phyloP scores from a whole-genome alignment of 2,888 invertebrate genomes.

The Hydroisotoma schaefferi region DNA sequence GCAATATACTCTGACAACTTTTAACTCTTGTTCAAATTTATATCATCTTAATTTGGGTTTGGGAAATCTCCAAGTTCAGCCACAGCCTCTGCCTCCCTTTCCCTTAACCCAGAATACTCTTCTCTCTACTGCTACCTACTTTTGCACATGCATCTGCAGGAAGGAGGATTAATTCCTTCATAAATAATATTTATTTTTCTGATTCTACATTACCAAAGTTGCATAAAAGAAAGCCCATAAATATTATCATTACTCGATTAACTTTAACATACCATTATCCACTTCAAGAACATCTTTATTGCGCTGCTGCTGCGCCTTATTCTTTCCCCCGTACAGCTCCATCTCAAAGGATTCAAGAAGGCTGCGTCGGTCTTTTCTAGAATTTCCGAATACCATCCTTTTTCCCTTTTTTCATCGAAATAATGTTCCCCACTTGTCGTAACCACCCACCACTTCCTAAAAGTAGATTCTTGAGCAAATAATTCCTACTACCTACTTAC shows the following conservation, averaged over 20 bases:
- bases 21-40: slow-evolving; percentile 12
- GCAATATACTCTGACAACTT: not conserved
- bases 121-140: slow-evolving; percentile 21
- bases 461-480: no score
- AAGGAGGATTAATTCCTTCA: no score
- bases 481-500: no score
- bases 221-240: not conserved
- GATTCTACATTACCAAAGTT: no score
- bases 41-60: slow-evolving; percentile 10
- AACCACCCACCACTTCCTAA: no score
- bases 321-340: slow-evolving; percentile 34
- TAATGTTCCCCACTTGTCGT: no score
- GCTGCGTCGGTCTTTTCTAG: slow-evolving; percentile 30
- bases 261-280: slow-evolving; percentile 34
- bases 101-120: not conserved
- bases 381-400: slow-evolving; percentile 37
- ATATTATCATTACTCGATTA: no score
- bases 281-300: slow-evolving; percentile 12
- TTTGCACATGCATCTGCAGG: no score
- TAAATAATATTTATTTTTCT: not conserved
- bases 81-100: no score
- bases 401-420: no score
- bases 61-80: no score
- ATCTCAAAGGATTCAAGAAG: slow-evolving; percentile 39
- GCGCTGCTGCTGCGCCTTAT: slow-evolving; percentile 17